A percentile compares a stretch with the other conserved stretches of the same genome.
Conservation (phyloP, 2,797 vertebrate species). For the Hypotaenidia okinawae region DNA sequence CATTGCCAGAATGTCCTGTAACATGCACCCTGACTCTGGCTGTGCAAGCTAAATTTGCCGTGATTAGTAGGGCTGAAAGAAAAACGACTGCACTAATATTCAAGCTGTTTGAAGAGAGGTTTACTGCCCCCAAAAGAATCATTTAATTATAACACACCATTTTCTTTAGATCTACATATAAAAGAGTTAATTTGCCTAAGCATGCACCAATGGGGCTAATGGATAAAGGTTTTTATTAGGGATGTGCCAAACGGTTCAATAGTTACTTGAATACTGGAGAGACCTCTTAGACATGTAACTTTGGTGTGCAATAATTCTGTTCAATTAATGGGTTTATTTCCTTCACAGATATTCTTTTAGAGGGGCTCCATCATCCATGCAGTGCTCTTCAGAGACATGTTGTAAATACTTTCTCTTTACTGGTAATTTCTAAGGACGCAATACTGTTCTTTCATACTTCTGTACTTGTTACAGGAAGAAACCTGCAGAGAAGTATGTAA, state of each 20-base stretch:
- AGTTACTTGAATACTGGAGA: slow-evolving; percentile 63
- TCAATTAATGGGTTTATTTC: slow-evolving; percentile 70
- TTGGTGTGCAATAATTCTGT: slow-evolving; percentile 53
- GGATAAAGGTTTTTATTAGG: slow-evolving; percentile 71
- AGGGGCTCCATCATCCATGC: slow-evolving; percentile 54
- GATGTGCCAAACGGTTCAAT: slow-evolving; percentile 63
- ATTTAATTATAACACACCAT: slow-evolving; percentile 73
- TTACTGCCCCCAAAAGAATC: slow-evolving; percentile 70
- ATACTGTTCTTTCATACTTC: not conserved
- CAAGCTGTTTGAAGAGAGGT: slow-evolving; percentile 73
- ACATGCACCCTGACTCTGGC: slow-evolving; percentile 24
- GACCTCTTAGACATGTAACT: slow-evolving; percentile 47
- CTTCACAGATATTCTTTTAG: slow-evolving; percentile 51
- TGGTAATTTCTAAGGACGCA: slow-evolving; percentile 2
- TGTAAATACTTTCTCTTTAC: slow-evolving; percentile 27
- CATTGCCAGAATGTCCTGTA: slow-evolving; percentile 24
- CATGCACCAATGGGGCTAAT: slow-evolving; percentile 58
- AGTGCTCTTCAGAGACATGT: slow-evolving; percentile 21
- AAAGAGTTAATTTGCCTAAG: slow-evolving; percentile 74
- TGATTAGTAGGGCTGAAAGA: slow-evolving; percentile 70
- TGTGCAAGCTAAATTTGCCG: slow-evolving; percentile 61
- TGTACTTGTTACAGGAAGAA: not conserved
- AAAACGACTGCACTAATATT: slow-evolving; percentile 55
- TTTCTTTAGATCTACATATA: slow-evolving; percentile 73
- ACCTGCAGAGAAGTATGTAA: not conserved